Conservation (phyloP, 1,140 invertebrate genomes). For the Drosophila kepulauana region DNA sequence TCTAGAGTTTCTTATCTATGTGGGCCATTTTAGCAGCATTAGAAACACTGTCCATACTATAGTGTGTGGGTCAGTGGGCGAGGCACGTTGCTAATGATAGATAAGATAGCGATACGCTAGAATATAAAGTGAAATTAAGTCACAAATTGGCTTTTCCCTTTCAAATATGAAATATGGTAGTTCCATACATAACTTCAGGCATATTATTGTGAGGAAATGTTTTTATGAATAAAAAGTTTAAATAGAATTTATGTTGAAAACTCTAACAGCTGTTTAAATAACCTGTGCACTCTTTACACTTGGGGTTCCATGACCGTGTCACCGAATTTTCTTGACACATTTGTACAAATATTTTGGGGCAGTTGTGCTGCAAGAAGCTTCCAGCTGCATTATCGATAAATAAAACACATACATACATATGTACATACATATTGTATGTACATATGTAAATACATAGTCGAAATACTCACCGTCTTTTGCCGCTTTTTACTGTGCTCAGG, state of each 20-base stretch:
- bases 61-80: constrained; percentile 16
- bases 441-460: constrained; percentile 1
- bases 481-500: constrained; percentile 78
- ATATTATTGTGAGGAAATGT: constrained; percentile 2
- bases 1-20: constrained; percentile 29
- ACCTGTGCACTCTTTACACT: constrained; percentile 1
- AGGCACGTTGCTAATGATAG: constrained; percentile 1
- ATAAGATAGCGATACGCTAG: constrained; percentile 13
- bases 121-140: not conserved
- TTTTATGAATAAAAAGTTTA: constrained; percentile 14
- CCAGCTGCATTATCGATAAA: constrained; percentile 2
- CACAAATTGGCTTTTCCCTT: not conserved
- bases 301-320: constrained; percentile 23
- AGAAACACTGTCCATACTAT: not conserved
- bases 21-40: constrained; percentile 18
- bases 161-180: not conserved
- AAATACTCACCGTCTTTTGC: constrained; percentile 68
- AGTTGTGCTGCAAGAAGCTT: not conserved
- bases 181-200: not conserved
- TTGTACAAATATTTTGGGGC: constrained; percentile 59
- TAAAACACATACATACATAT: constrained; percentile 5
- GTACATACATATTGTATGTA: not conserved
- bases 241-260: not conserved
- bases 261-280: constrained; percentile 39
- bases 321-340: constrained; percentile 47